These are phyloP conservation scores for Drosophila nannoptera DNA, from an alignment of 1,140 invertebrate species.

Conservation along the genomic window DNA sequence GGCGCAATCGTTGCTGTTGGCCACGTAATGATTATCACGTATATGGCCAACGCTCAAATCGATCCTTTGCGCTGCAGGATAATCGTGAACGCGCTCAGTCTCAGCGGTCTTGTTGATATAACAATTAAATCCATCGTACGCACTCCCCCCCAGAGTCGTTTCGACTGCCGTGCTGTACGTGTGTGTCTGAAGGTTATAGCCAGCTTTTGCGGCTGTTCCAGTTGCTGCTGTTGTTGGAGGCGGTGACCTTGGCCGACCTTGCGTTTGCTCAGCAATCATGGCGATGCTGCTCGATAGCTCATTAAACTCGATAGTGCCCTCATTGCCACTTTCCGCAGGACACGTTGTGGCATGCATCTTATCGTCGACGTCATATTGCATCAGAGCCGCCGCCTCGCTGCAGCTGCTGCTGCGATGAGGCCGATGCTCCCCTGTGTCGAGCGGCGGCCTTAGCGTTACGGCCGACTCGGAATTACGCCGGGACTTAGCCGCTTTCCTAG, in stretches of 20 bases:
- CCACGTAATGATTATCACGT: conserved; percentile 32
- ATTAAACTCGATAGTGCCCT: conserved; percentile 79
- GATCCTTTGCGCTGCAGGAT: conserved; percentile 59
- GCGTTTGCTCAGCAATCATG: conserved; percentile 70
- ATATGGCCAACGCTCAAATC: conserved; percentile 58
- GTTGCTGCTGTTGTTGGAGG: conserved; percentile 1
- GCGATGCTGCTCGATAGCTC: conserved; percentile 79
- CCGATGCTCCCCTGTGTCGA: conserved; percentile 28
- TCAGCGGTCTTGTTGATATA: conserved; percentile 1
- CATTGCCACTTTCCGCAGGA: conserved; percentile 25
- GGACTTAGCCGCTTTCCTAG: conserved; percentile 51
- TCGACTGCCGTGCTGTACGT: conserved; percentile 18
- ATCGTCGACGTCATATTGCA: conserved; percentile 25
- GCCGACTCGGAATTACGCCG: conserved; percentile 75
- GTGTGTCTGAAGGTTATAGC: neutral
- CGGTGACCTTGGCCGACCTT: conserved; percentile 35
- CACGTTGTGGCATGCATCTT: neutral
- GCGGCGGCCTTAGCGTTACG: conserved; percentile 19
- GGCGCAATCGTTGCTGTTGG: conserved; percentile 13
- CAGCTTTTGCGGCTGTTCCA: conserved; percentile 14
- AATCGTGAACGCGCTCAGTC: conserved; percentile 17
- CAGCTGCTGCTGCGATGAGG: conserved; percentile 70
- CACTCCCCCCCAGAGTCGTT: conserved; percentile 3
- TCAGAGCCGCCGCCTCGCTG: conserved; percentile 45
- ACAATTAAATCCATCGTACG: conserved; percentile 44